Conservation (phyloP, 1,140 invertebrate species). For the Orchesella cincta region DNA sequence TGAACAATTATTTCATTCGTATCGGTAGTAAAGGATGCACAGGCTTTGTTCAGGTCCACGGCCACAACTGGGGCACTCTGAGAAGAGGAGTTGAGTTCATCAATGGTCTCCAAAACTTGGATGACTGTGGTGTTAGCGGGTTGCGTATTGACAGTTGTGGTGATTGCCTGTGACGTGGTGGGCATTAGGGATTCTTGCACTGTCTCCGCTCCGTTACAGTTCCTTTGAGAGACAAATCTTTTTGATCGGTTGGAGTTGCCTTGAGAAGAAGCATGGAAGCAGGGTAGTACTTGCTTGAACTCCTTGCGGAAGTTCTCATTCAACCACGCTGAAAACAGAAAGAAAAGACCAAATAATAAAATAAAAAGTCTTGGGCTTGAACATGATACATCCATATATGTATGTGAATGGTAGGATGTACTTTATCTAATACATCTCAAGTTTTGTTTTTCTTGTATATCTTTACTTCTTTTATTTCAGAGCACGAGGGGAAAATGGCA, state of each 20-base stretch:
- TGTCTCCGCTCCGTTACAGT: slow-evolving; percentile 72
- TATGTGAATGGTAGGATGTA: too few relatives aligned
- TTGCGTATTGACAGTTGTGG: background rate
- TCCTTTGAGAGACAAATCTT: slow-evolving; percentile 61
- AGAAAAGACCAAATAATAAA: background rate
- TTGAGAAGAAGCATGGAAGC: slow-evolving; percentile 62
- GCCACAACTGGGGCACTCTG: background rate
- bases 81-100: slow-evolving; percentile 24
- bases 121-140: background rate
- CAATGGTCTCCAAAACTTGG: slow-evolving; percentile 37
- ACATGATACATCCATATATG: too few relatives aligned
- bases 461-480: too few relatives aligned
- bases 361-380: too few relatives aligned
- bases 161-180: slow-evolving; percentile 50
- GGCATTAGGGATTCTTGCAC: slow-evolving; percentile 70
- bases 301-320: slow-evolving; percentile 98
- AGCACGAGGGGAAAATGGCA: too few relatives aligned
- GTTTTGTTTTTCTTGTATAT: too few relatives aligned
- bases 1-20: background rate
- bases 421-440: too few relatives aligned
- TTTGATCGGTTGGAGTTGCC: slow-evolving; percentile 54
- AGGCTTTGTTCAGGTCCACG: background rate
- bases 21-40: background rate
- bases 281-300: slow-evolving; percentile 83
- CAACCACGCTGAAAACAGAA: slow-evolving; percentile 96